phyloP scores from a whole-genome alignment of 1,140 invertebrate genomes.

The Conus ventricosus region DNA sequence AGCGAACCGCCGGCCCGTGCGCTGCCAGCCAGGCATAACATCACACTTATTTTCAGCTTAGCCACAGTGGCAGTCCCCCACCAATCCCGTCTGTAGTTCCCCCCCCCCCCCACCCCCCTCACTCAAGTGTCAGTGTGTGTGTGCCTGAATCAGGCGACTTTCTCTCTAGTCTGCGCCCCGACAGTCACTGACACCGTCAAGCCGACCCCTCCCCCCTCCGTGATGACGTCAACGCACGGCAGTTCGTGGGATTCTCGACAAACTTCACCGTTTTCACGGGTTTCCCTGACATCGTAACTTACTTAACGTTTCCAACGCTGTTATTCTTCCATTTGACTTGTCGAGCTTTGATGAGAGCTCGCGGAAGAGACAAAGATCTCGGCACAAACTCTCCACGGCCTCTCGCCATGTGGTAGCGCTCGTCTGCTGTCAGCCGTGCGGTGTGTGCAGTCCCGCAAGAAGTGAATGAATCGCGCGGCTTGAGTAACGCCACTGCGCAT shows the following conservation, averaged over 20 bases:
- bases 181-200: neutral
- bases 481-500: slow-evolving; percentile 27
- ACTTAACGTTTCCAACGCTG: neutral
- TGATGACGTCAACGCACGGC: neutral
- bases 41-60: neutral
- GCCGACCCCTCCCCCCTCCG: neutral
- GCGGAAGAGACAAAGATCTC: neutral
- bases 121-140: neutral
- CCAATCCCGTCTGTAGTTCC: neutral
- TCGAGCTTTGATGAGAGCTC: neutral
- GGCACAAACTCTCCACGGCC: no score
- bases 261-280: neutral
- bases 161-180: neutral
- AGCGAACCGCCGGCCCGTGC: no score
- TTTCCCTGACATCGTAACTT: neutral
- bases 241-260: neutral
- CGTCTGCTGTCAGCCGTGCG: slow-evolving; percentile 12
- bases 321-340: slow-evolving; percentile 6
- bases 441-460: neutral
- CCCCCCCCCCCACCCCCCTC: neutral
- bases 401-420: slow-evolving; percentile 9
- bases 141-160: neutral
- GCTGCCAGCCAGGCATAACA: neutral
- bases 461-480: slow-evolving; percentile 35
- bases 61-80: neutral